A percentile compares a stretch with the other conserved stretches of the same genome.
phyloP scores from a whole-genome alignment of 1,140 invertebrate genomes.

The Drosophila nasuta region DNA sequence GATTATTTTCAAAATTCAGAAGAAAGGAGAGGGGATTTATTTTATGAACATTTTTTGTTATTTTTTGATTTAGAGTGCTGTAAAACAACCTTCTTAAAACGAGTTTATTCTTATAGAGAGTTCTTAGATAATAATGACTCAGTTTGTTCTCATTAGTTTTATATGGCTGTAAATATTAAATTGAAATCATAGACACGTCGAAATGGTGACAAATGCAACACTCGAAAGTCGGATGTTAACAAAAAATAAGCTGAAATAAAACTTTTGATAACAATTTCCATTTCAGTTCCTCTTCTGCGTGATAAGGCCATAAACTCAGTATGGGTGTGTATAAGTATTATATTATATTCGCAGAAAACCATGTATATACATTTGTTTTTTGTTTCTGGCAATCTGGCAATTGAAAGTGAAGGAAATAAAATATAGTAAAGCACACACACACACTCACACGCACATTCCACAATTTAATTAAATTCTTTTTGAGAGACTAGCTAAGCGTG shows the following conservation, averaged over 20 bases:
- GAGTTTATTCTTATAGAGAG: no score
- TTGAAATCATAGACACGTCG: slow-evolving; percentile 1
- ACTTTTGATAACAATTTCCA: slow-evolving; percentile 35
- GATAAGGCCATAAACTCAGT: slow-evolving; percentile 5
- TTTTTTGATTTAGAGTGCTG: no score
- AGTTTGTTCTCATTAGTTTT: not conserved
- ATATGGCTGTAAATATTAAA: not conserved
- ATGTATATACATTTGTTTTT: slow-evolving; percentile 14
- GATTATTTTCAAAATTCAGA: no score
- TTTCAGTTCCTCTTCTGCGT: slow-evolving; percentile 28
- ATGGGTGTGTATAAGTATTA: not conserved
- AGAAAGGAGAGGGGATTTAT: no score
- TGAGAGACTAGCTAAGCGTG: slow-evolving; percentile 60
- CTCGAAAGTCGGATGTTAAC: slow-evolving; percentile 13
- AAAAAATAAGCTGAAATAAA: slow-evolving; percentile 6
- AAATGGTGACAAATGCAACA: not conserved
- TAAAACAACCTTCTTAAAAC: no score
- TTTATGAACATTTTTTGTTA: no score
- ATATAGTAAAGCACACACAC: slow-evolving; percentile 7
- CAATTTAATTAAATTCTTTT: slow-evolving; percentile 49
- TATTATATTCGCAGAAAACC: not conserved
- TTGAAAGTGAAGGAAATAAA: slow-evolving; percentile 55
- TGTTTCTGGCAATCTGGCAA: slow-evolving; percentile 41
- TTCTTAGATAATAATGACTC: no score
- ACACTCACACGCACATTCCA: slow-evolving; percentile 6